Conservation (phyloP, 2,113 vertebrate species). For the Oostethus manadensis region DNA sequence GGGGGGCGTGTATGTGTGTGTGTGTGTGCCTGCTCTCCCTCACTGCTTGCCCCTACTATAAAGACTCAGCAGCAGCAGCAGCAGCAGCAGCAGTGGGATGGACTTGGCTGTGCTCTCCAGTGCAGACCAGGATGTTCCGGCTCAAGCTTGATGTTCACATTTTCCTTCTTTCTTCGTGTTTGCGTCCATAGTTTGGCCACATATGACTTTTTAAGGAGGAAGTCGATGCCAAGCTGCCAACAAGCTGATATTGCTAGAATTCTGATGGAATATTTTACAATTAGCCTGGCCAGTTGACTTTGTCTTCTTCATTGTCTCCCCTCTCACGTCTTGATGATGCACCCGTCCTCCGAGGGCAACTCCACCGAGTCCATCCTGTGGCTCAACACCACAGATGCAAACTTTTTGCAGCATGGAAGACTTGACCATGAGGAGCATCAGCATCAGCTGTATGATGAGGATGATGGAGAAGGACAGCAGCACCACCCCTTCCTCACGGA, state of each 20-base stretch:
- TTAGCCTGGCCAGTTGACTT: no score
- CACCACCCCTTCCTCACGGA: constrained; percentile 77
- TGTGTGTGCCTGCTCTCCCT: constrained; percentile 18
- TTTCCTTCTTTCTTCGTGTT: neutral
- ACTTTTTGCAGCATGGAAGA: neutral
- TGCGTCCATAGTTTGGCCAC: neutral
- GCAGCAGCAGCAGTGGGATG: constrained; percentile 2
- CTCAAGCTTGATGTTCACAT: neutral
- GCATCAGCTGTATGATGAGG: neutral
- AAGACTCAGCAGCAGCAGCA: constrained; percentile 28
- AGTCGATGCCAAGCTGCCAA: neutral
- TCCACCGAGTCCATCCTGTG: constrained; percentile 52
- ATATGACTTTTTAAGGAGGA: neutral
- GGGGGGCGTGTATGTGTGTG: neutral
- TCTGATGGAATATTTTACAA: neutral
- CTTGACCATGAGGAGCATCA: constrained; percentile 41
- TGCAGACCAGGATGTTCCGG: neutral
- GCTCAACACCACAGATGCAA: constrained; percentile 52
- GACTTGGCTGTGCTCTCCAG: constrained; percentile 13
- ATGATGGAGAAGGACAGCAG: constrained; percentile 42
- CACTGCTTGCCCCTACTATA: constrained; percentile 37
- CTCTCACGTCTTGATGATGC: neutral
- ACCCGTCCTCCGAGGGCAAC: constrained; percentile 48
- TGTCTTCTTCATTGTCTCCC: neutral
- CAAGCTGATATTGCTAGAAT: neutral